Conservation (phyloP, 2,113 vertebrate species). For the Stegostoma tigrinum region DNA sequence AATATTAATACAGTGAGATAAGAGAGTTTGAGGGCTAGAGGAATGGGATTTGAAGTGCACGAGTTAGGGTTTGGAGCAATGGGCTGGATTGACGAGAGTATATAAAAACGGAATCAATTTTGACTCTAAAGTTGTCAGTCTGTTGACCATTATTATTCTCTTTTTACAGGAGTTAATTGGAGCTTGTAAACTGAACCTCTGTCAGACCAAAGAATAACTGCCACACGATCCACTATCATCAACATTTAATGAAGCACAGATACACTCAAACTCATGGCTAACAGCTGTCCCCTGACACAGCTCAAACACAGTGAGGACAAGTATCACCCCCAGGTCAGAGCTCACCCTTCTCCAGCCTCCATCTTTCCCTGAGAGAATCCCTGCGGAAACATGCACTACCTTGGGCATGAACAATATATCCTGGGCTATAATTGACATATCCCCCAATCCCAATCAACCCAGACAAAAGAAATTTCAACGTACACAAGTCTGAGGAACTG, state of each 20-base stretch:
- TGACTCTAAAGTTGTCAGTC: background rate
- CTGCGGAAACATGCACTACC: background rate
- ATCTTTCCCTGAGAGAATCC: background rate
- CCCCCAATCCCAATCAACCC: background rate
- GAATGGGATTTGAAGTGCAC: background rate
- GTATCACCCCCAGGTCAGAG: background rate
- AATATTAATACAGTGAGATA: background rate
- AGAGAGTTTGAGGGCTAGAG: background rate
- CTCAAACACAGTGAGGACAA: background rate
- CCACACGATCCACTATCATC: background rate
- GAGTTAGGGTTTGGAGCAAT: background rate
- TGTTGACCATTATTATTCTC: background rate
- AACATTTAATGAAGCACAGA: slow-evolving; percentile 21
- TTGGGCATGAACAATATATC: background rate
- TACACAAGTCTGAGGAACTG: background rate
- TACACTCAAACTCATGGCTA: background rate
- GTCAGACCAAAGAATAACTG: background rate
- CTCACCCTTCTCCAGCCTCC: background rate
- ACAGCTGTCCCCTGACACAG: no score
- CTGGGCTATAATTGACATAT: background rate
- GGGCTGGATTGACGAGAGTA: background rate
- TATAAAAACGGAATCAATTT: background rate
- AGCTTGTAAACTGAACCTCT: background rate
- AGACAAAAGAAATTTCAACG: background rate
- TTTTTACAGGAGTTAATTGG: slow-evolving; percentile 16